A percentile compares a stretch with the other conserved stretches of the same genome.
Evolutionary conservation across 2,113 vertebrate species (phyloP).

Genomic region (Hassar affinis): DNA sequence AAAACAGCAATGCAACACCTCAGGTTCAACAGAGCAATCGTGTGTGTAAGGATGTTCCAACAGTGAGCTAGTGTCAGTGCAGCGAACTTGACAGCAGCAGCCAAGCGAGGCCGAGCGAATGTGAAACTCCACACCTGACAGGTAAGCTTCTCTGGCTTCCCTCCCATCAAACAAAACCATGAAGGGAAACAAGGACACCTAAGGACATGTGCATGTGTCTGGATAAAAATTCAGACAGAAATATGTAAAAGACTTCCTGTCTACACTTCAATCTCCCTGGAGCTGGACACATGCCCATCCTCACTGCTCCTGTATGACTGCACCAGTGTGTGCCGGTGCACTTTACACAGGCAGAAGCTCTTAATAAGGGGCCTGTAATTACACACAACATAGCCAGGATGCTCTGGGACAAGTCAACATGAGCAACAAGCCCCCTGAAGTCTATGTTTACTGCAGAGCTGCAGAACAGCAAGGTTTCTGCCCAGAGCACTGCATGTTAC

Average conservation of each 20-base stretch:
- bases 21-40: background rate
- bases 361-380: slow-evolving; percentile 4
- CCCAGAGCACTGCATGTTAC: background rate
- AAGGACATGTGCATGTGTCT: slow-evolving; percentile 5
- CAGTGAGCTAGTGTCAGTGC: background rate
- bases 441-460: slow-evolving; percentile 25
- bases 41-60: background rate
- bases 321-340: background rate
- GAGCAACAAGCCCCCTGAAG: slow-evolving; percentile 17
- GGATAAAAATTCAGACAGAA: slow-evolving; percentile 13
- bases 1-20: background rate
- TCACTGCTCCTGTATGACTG: background rate
- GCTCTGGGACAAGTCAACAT: background rate
- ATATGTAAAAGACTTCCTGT: slow-evolving; percentile 22
- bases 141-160: slow-evolving; percentile 9
- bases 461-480: slow-evolving; percentile 37
- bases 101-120: background rate
- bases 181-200: background rate
- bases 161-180: background rate
- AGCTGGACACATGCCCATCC: background rate
- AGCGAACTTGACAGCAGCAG: slow-evolving; percentile 36
- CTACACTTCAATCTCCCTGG: background rate
- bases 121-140: slow-evolving; percentile 24
- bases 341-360: background rate
- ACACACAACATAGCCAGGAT: background rate